Evolutionary conservation across 2,888 invertebrate species (phyloP).

Genomic region (Callyntrura guangdongensis): DNA sequence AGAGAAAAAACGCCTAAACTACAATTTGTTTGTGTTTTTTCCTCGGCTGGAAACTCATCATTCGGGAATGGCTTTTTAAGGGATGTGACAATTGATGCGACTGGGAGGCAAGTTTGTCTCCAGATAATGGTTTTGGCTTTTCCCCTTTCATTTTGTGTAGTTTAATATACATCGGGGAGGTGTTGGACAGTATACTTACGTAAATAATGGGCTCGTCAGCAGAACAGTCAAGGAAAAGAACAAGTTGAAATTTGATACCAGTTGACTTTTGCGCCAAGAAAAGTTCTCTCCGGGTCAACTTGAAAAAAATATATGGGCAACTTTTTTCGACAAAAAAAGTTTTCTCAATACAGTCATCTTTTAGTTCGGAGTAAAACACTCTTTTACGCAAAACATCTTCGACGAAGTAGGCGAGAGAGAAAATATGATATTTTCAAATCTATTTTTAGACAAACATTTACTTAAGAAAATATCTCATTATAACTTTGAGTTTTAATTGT

Average conservation of each 20-base stretch:
- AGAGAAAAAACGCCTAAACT: slow-evolving; percentile 44
- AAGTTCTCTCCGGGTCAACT: not conserved
- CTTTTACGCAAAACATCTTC: too few relatives aligned
- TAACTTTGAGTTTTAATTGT: too few relatives aligned
- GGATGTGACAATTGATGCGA: slow-evolving; percentile 75
- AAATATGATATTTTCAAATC: not conserved
- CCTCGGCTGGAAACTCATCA: slow-evolving; percentile 40
- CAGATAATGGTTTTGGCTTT: slow-evolving; percentile 66
- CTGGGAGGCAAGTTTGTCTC: slow-evolving; percentile 74
- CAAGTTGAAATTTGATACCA: slow-evolving; percentile 38
- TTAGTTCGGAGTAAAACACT: too few relatives aligned
- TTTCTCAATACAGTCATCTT: too few relatives aligned
- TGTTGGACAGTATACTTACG: slow-evolving; percentile 57
- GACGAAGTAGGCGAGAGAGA: not conserved
- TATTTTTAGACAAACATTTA: not conserved
- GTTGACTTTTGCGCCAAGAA: slow-evolving; percentile 7
- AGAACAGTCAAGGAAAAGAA: slow-evolving; percentile 29
- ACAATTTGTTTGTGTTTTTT: slow-evolving; percentile 49
- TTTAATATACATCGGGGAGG: slow-evolving; percentile 72
- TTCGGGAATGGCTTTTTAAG: slow-evolving; percentile 71
- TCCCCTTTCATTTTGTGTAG: slow-evolving; percentile 59
- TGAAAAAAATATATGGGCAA: not conserved
- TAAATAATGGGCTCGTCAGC: slow-evolving; percentile 70
- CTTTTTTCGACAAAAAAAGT: not conserved
- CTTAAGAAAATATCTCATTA: not conserved